Conservation (phyloP, 2,113 vertebrate species). For the Hemicordylus capensis region DNA sequence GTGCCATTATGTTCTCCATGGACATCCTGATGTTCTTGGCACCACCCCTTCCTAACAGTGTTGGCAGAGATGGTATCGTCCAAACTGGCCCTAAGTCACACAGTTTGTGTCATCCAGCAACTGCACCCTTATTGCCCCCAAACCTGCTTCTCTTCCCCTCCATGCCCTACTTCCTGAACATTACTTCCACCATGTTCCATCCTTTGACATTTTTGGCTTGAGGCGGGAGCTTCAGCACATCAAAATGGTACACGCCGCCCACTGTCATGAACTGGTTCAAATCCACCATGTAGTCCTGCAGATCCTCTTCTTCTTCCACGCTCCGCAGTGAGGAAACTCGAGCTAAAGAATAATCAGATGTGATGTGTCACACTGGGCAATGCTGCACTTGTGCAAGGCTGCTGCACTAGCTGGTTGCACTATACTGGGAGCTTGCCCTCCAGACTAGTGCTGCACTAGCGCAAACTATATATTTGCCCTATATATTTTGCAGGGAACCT, state of each 20-base stretch:
- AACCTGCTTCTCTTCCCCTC: background rate
- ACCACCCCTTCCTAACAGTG: too few species aligned
- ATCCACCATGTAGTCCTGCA: constrained; percentile 71
- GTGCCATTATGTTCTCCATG: too few species aligned
- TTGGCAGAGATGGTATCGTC: too few species aligned
- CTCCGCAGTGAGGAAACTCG: constrained; percentile 11
- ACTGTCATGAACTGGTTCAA: constrained; percentile 77
- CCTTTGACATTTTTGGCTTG: constrained; percentile 72
- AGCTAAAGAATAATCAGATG: constrained; percentile 31
- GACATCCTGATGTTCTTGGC: too few species aligned
- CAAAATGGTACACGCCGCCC: constrained; percentile 86
- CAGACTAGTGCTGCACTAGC: too few species aligned
- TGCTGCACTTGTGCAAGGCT: too few species aligned
- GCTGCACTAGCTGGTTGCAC: too few species aligned
- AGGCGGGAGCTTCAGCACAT: constrained; percentile 81
- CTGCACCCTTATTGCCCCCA: background rate
- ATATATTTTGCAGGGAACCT: too few species aligned
- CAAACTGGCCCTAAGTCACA: too few species aligned
- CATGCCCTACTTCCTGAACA: background rate
- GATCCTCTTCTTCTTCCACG: accelerated
- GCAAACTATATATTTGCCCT: too few species aligned
- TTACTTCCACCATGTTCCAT: constrained; percentile 88
- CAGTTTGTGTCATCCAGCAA: too few species aligned
- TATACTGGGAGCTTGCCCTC: too few species aligned
- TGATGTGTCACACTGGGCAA: background rate